Percentiles rank a stretch among this genome's conserved stretches.
These are phyloP conservation scores for Chironomus riparius DNA, from an alignment of 2,888 invertebrate genomes.

Conservation along the genomic window DNA sequence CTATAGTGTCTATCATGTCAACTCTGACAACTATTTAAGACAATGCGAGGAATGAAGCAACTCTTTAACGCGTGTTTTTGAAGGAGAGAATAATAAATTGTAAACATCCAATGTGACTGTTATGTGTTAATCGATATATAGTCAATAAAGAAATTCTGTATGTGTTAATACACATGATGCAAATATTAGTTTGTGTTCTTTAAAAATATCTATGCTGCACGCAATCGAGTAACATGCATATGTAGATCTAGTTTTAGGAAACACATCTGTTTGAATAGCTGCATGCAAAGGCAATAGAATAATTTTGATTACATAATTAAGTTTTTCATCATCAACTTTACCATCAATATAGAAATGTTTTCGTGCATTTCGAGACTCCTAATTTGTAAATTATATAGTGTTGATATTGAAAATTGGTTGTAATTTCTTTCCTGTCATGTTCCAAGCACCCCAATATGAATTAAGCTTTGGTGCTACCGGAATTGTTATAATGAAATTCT, in stretches of 20 bases:
- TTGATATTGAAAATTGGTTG: not conserved
- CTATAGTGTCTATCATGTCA: no score
- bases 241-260: no score
- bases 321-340: no score
- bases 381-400: not conserved
- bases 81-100: not conserved
- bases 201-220: no score
- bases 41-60: no score
- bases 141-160: not conserved
- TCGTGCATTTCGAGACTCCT: not conserved
- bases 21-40: no score
- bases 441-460: no score
- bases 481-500: not conserved
- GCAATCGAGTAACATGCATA: no score
- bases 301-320: no score
- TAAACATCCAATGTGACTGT: not conserved
- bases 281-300: no score
- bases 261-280: no score
- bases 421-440: not conserved
- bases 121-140: slow-evolving; percentile 24
- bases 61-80: not conserved
- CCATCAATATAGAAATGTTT: no score
- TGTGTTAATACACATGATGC: not conserved
- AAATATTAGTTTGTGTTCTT: not conserved
- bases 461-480: not conserved